These are phyloP conservation scores for Leptinotarsa juncta DNA, from an alignment of 2,888 invertebrate species.

Conservation along the genomic window DNA sequence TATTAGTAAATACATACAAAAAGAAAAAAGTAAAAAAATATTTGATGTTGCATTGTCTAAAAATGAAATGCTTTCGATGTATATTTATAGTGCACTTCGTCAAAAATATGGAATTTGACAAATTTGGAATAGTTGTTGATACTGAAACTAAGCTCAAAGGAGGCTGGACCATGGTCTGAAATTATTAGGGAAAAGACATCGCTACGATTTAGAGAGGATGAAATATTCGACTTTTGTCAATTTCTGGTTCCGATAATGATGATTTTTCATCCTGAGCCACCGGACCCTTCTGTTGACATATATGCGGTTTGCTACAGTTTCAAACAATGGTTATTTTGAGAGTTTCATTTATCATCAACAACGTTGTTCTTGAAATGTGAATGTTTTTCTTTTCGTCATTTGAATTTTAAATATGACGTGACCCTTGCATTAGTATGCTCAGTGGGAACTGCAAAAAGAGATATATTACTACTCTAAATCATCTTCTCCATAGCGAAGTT, in stretches of 20 bases:
- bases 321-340: conserved; percentile 57
- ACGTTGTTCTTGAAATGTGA: not conserved
- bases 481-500: not conserved
- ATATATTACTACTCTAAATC: not conserved
- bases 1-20: conserved; percentile 43
- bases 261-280: conserved; percentile 62
- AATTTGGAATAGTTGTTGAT: conserved; percentile 36
- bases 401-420: not conserved
- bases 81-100: conserved; percentile 48
- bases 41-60: conserved; percentile 57
- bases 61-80: conserved; percentile 57
- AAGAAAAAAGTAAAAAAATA: conserved; percentile 48
- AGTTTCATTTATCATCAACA: conserved; percentile 45
- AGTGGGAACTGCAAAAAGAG: not conserved
- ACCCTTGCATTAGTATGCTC: not conserved
- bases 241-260: conserved; percentile 62
- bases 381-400: not conserved
- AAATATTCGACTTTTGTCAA: conserved; percentile 46
- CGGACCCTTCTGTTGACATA: conserved; percentile 58
- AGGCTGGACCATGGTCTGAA: conserved; percentile 63
- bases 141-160: conserved; percentile 53
- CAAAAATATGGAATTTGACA: conserved; percentile 45
- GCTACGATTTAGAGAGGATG: too few species aligned
- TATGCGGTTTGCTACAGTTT: conserved; percentile 46
- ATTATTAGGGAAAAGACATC: conserved; percentile 39